Percentiles rank a stretch among this genome's conserved stretches.
Conservation (phyloP, 1,140 invertebrate species). For the Trachymyrmex septentrionalis region DNA sequence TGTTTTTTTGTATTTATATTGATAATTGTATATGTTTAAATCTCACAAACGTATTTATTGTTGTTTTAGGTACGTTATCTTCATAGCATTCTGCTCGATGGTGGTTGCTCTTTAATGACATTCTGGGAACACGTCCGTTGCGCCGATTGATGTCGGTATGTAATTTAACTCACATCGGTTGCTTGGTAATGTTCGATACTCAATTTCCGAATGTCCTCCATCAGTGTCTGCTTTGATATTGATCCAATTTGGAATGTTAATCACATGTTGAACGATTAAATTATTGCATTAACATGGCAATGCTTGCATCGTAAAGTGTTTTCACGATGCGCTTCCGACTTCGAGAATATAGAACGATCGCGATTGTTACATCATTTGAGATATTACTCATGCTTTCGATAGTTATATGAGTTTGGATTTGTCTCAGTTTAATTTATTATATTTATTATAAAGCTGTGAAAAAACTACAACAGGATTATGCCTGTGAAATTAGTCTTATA, state of each 20-base stretch:
- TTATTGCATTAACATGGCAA: slow-evolving; percentile 54
- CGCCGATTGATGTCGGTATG: slow-evolving; percentile 48
- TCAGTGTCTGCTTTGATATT: slow-evolving; percentile 62
- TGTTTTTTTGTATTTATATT: background rate
- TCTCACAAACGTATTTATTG: background rate
- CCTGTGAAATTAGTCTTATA: background rate
- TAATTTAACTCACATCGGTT: slow-evolving; percentile 57
- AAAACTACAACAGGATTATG: background rate
- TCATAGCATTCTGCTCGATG: background rate
- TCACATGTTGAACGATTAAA: slow-evolving; percentile 56
- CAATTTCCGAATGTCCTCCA: slow-evolving; percentile 63
- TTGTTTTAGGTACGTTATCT: slow-evolving; percentile 30
- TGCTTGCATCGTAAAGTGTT: slow-evolving; percentile 13
- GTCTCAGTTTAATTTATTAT: background rate
- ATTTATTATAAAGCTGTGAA: slow-evolving; percentile 7
- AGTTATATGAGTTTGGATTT: background rate
- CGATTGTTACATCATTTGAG: slow-evolving; percentile 4
- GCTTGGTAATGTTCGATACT: slow-evolving; percentile 60
- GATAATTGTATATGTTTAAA: background rate
- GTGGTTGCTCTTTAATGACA: slow-evolving; percentile 40
- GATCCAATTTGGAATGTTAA: slow-evolving; percentile 61
- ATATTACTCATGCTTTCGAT: background rate
- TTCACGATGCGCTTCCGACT: slow-evolving; percentile 18
- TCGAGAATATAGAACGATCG: background rate
- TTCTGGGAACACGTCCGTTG: slow-evolving; percentile 35